Conservation (phyloP, 2,797 vertebrate species). For the Propithecus perrieri region DNA sequence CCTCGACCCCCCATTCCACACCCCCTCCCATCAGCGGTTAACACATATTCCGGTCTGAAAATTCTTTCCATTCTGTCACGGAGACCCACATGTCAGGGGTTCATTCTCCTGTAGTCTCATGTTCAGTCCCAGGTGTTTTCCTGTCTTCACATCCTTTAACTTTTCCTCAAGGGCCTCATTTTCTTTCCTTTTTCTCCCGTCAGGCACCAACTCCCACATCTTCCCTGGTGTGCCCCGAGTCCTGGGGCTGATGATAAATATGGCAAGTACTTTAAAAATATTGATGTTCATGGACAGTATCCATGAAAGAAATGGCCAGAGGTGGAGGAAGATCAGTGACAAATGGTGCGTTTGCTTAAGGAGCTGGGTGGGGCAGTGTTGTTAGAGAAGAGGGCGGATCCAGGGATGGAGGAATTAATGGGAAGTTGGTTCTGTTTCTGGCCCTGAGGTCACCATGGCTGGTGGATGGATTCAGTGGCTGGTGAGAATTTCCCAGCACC, state of each 20-base stretch:
- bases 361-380: not conserved
- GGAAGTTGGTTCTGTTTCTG: not conserved
- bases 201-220: not conserved
- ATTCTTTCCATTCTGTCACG: not conserved
- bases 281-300: no score
- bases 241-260: no score
- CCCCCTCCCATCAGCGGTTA: not conserved
- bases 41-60: not conserved
- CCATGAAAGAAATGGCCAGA: not conserved
- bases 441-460: accelerated
- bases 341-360: not conserved
- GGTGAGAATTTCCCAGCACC: not conserved
- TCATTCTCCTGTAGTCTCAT: not conserved
- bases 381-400: not conserved
- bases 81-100: accelerated
- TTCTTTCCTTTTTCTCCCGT: not conserved
- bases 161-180: not conserved
- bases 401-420: not conserved
- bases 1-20: not conserved
- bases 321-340: not conserved
- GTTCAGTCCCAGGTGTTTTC: not conserved
- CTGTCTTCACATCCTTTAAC: not conserved
- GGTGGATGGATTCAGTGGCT: no score
- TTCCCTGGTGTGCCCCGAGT: not conserved
- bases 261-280: not conserved